Conservation (phyloP, 1,140 invertebrate genomes). For the Latrodectus geometricus region DNA sequence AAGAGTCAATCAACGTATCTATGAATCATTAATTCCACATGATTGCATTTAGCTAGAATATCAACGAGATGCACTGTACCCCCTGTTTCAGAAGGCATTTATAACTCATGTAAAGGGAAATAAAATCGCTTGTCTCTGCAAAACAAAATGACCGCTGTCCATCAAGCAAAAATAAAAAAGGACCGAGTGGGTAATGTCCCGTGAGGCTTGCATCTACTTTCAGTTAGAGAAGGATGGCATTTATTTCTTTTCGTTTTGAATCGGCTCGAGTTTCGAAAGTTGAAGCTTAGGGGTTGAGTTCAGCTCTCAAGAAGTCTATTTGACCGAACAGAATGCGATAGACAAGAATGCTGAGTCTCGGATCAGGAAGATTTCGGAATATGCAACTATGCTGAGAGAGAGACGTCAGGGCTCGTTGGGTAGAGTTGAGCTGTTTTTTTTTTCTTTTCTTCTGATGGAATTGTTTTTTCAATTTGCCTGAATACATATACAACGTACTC, state of each 20-base stretch:
- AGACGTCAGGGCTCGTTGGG: neutral
- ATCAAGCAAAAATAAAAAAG: neutral
- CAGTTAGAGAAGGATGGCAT: slow-evolving; percentile 14
- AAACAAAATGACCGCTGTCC: neutral
- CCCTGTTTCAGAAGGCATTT: no score
- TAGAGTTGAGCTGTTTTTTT: neutral
- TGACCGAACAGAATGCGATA: slow-evolving; percentile 52
- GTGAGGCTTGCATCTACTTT: slow-evolving; percentile 50
- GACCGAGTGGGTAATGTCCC: slow-evolving; percentile 14
- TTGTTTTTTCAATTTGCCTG: neutral
- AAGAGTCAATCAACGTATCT: no score
- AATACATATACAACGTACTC: no score
- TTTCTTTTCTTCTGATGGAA: neutral
- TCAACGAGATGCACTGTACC: no score
- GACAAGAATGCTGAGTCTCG: slow-evolving; percentile 57
- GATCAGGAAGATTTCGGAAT: slow-evolving; percentile 22
- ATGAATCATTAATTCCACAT: no score
- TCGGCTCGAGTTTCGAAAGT: slow-evolving; percentile 10
- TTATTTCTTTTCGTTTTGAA: slow-evolving; percentile 33
- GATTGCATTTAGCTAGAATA: no score
- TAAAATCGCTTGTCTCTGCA: neutral
- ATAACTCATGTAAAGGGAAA: no score
- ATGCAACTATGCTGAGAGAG: slow-evolving; percentile 6
- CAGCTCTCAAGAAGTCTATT: slow-evolving; percentile 41
- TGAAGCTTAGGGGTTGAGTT: slow-evolving; percentile 19